Conservation (phyloP, 2,113 vertebrate genomes). For the Alexandromys fortis region DNA sequence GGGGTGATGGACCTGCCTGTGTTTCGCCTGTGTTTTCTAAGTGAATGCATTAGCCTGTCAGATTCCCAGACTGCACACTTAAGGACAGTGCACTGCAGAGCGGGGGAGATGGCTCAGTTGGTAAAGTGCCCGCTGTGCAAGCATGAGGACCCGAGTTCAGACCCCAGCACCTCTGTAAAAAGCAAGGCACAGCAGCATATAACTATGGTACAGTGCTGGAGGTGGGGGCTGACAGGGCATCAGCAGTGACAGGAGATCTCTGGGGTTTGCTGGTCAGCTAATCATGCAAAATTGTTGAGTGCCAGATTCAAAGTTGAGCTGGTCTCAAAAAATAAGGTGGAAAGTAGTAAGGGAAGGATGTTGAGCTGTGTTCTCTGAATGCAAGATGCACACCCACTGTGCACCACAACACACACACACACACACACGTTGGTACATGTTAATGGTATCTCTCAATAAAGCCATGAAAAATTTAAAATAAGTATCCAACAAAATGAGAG, state of each 20-base stretch:
- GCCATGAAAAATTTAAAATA: not conserved
- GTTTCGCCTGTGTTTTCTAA: not conserved
- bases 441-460: slow-evolving; percentile 16
- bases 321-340: not conserved
- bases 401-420: not conserved
- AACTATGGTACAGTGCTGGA: too few relatives aligned
- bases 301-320: not conserved
- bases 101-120: not conserved
- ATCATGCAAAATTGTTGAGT: not conserved
- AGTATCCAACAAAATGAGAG: slow-evolving; percentile 30
- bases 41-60: not conserved
- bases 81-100: not conserved
- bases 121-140: not conserved
- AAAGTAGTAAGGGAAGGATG: not conserved
- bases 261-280: not conserved
- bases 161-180: not conserved
- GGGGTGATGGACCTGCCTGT: not conserved
- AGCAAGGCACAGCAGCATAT: not conserved
- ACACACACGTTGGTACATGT: not conserved
- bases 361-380: not conserved
- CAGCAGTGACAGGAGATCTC: not conserved
- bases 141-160: not conserved
- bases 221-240: not conserved
- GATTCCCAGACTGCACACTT: not conserved
- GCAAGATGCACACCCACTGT: not conserved